Base-by-base conservation (phyloP, 2,888 invertebrate genomes). In the Aspidiotus rigidus region DNA sequence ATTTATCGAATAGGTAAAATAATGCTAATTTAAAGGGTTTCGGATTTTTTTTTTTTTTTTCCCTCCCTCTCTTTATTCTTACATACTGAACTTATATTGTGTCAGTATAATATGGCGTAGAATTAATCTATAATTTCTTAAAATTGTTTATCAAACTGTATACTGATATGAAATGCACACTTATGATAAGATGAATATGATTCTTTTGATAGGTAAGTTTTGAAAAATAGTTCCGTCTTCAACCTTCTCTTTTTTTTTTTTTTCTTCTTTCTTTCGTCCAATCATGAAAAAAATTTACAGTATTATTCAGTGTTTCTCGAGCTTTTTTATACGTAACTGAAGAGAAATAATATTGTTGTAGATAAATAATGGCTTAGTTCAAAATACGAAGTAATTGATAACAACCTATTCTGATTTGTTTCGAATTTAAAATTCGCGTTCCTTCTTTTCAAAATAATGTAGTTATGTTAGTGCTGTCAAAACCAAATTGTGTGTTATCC, bases 141-240 rank as follows among this genome's bases (percentile, higher is more conserved):
- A 3, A 53, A 55, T 5, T 57, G 28, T 39, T 57, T 44, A 42
- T 57, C 57, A 64, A 44, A 42, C 66, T 66, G 66, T 66, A 66
- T 66, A 56, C 66, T 57, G 44, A 40, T 66, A 66, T 66, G 66
- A 66, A 66, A 66, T 66, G 66, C 66, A 66, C 66, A 66, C 66
- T 10, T 56, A 56, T 11, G 17, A 56, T 16, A 56, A 56, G 17
- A 16, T 56, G n/a, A 56, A 56, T 15, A 56, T 56, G 16, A n/a
- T 16, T 56, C n/a, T n/a, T 56, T 17, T 15, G 17, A 16, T 10
- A 56, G n/a, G n/a, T n/a, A 56, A 10, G 16, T 56, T 56, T 17
- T 16, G 13, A 56, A 56, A 17, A 56, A 56, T 16, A 56, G 56
- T 56, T 56, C 13, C 15, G 15, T 56, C 9, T 28, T 28, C 28